Evolutionary conservation across 35 echinoderm and acorn worm species (phyloP).

Genomic region (Ptychodera flava): DNA sequence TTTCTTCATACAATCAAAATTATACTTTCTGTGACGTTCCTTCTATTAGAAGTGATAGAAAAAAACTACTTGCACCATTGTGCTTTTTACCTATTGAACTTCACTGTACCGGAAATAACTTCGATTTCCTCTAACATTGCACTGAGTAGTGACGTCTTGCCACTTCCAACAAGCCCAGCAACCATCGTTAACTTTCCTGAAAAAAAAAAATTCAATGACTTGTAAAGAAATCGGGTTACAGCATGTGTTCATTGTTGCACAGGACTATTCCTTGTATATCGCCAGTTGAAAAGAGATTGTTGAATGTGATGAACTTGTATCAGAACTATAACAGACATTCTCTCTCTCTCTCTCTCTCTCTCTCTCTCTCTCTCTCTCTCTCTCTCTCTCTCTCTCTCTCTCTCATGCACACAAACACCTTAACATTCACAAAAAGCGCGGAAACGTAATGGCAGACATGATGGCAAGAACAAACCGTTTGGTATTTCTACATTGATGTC

Average conservation of each 20-base stretch:
- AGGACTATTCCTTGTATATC: neutral
- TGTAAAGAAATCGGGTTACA: neutral
- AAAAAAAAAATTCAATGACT: neutral
- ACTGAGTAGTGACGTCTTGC: slow-evolving; percentile 77
- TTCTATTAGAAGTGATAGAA: too few species aligned
- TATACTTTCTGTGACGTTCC: too few species aligned
- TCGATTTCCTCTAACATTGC: slow-evolving; percentile 86
- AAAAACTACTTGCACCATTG: too few species aligned
- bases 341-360: neutral
- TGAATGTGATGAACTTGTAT: neutral
- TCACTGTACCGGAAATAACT: slow-evolving; percentile 49
- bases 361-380: too few species aligned
- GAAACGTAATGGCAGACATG: neutral
- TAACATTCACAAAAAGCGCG: neutral
- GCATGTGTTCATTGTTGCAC: neutral
- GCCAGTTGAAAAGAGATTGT: neutral
- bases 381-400: neutral
- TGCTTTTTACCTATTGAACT: slow-evolving; percentile 68
- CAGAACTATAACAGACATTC: neutral
- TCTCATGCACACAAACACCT: neutral
- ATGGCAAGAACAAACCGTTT: slow-evolving; percentile 1
- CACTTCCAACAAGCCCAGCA: slow-evolving; percentile 83
- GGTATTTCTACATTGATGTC: slow-evolving; percentile 57
- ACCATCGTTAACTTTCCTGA: slow-evolving; percentile 87
- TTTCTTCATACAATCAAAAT: too few species aligned